These are phyloP conservation scores for Epirrhoe alternata DNA, from an alignment of 2,888 invertebrate genomes.

Conservation along the genomic window DNA sequence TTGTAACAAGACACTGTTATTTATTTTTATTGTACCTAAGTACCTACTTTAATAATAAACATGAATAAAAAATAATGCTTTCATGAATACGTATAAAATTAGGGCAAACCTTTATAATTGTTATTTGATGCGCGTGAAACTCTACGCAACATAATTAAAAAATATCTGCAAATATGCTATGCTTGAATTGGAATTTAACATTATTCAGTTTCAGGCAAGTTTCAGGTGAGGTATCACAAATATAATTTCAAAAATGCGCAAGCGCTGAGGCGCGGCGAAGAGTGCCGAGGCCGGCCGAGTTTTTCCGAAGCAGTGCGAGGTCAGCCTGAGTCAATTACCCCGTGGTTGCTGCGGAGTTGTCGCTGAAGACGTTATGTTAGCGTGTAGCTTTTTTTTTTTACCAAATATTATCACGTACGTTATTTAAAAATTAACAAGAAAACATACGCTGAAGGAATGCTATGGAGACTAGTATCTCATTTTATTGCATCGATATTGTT, in stretches of 20 bases:
- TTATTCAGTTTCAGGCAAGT: constrained; percentile 23
- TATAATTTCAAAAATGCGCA: constrained; percentile 43
- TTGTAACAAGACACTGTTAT: constrained; percentile 20
- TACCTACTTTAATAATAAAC: neutral
- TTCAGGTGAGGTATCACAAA: constrained; percentile 9
- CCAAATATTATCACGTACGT: neutral
- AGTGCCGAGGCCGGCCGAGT: constrained; percentile 67
- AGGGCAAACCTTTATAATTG: neutral
- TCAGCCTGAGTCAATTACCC: constrained; percentile 88
- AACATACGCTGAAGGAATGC: neutral
- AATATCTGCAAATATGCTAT: neutral
- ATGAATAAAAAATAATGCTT: neutral
- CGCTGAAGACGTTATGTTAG: constrained; percentile 44
- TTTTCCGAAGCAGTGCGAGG: constrained; percentile 81
- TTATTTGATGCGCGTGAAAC: neutral
- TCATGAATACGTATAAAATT: neutral
- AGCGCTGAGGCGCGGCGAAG: constrained; percentile 50
- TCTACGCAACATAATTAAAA: neutral
- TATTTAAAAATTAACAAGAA: neutral
- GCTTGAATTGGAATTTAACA: neutral
- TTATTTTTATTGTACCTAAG: constrained; percentile 15
- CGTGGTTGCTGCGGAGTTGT: constrained; percentile 61
- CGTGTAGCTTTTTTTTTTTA: constrained; percentile 18
- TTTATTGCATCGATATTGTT: too few species aligned
- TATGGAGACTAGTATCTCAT: too few species aligned